A percentile compares a stretch with the other conserved stretches of the same genome.
phyloP scores from a whole-genome alignment of 2,113 vertebrate species.

The Regulus satrapa region DNA sequence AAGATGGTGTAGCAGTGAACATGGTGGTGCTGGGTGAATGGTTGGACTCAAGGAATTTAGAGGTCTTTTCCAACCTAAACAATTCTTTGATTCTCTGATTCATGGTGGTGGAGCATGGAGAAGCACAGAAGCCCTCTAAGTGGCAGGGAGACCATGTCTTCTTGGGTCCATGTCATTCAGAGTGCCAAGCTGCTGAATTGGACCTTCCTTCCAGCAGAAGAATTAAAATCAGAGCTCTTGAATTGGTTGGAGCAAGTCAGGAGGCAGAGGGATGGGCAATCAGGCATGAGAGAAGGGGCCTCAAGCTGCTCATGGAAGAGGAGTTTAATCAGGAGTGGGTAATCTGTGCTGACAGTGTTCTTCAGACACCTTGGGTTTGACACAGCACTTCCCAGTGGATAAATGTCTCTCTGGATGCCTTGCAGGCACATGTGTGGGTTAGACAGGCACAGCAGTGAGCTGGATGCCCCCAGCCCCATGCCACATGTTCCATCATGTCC shows the following conservation, averaged over 20 bases:
- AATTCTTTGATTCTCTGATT: neutral
- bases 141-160: neutral
- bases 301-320: neutral
- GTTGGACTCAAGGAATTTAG: neutral
- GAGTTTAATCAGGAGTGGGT: neutral
- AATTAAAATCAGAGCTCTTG: neutral
- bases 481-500: neutral
- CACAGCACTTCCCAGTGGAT: neutral
- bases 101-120: neutral
- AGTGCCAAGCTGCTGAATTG: neutral
- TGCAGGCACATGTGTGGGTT: neutral
- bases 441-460: neutral
- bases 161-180: neutral
- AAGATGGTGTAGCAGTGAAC: neutral
- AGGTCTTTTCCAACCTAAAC: neutral
- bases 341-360: neutral
- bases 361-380: neutral
- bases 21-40: neutral
- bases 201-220: neutral
- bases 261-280: neutral
- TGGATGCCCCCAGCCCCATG: neutral
- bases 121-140: neutral
- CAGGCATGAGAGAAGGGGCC: accelerated
- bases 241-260: neutral
- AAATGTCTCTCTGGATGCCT: neutral